These are phyloP conservation scores for Acrocephalus scirpaceus DNA, from an alignment of 2,797 vertebrate genomes.

Conservation along the genomic window DNA sequence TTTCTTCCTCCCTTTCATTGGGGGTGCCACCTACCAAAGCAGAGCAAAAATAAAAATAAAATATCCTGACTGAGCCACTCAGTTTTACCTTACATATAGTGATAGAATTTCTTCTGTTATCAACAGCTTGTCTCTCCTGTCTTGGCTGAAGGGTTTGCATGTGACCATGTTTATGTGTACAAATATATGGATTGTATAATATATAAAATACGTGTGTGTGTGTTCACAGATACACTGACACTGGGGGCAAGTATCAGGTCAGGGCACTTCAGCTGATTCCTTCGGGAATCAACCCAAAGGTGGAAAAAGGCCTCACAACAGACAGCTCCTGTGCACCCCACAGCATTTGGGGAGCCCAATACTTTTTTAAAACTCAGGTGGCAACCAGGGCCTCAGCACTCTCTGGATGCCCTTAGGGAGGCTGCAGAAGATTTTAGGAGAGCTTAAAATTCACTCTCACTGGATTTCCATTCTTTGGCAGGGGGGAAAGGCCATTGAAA, in stretches of 20 bases:
- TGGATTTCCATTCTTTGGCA: not conserved
- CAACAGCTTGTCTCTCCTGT: not conserved
- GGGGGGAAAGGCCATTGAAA: not conserved
- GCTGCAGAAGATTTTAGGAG: not conserved
- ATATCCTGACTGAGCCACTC: not conserved
- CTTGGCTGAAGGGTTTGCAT: not conserved
- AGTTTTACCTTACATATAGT: not conserved
- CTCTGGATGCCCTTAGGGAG: not conserved
- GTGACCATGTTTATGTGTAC: not conserved
- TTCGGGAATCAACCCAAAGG: not conserved
- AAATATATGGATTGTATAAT: too few species aligned
- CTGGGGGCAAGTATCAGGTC: too few species aligned
- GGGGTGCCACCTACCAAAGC: not conserved
- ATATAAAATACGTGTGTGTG: too few species aligned
- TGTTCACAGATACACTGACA: not conserved
- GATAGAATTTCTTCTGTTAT: not conserved
- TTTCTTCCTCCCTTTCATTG: not conserved
- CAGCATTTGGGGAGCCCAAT: not conserved
- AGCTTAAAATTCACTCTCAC: not conserved
- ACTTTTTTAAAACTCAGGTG: not conserved
- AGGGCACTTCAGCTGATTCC: not conserved
- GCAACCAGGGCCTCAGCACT: fast-evolving
- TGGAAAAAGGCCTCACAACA: fast-evolving
- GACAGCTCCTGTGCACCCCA: not conserved
- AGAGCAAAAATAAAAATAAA: not conserved